Conservation (phyloP, 2,888 invertebrate genomes). For the Caenorhabditis zanzibari region DNA sequence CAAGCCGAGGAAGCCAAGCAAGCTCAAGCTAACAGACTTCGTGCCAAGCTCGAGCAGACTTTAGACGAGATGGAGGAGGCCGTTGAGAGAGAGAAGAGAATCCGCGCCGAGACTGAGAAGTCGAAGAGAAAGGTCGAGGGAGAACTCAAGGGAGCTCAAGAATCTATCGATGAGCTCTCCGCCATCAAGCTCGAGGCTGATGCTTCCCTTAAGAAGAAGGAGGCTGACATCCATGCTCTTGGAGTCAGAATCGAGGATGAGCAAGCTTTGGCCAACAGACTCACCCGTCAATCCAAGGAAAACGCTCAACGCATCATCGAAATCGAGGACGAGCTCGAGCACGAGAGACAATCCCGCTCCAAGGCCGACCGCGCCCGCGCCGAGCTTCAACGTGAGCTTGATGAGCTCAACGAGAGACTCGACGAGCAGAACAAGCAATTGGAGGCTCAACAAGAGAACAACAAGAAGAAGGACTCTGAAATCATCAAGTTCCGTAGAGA, state of each 20-base stretch:
- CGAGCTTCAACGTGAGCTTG: slow-evolving; percentile 93
- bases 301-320: slow-evolving; percentile 96
- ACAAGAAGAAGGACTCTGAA: slow-evolving; percentile 99
- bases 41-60: slow-evolving; percentile 83
- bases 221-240: slow-evolving; percentile 97
- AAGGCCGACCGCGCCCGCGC: slow-evolving; percentile 96
- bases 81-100: slow-evolving; percentile 83
- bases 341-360: slow-evolving; percentile 86
- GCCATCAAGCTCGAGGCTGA: slow-evolving; percentile 82
- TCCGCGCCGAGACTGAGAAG: slow-evolving; percentile 83
- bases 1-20: slow-evolving; percentile 92
- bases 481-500: slow-evolving; percentile 98
- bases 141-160: slow-evolving; percentile 83
- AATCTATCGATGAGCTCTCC: slow-evolving; percentile 81
- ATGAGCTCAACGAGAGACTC: slow-evolving; percentile 96
- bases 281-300: slow-evolving; percentile 99
- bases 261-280: slow-evolving; percentile 95
- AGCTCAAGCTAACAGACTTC: slow-evolving; percentile 80
- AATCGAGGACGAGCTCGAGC: slow-evolving; percentile 98
- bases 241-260: slow-evolving; percentile 98
- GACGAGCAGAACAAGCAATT: slow-evolving; percentile 87
- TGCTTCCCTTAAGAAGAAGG: slow-evolving; percentile 85
- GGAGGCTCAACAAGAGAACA: slow-evolving; percentile 89
- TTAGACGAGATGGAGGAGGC: slow-evolving; percentile 83
- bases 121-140: slow-evolving; percentile 83